phyloP scores from a whole-genome alignment of 2,113 vertebrate species.

The Osmerus mordax region DNA sequence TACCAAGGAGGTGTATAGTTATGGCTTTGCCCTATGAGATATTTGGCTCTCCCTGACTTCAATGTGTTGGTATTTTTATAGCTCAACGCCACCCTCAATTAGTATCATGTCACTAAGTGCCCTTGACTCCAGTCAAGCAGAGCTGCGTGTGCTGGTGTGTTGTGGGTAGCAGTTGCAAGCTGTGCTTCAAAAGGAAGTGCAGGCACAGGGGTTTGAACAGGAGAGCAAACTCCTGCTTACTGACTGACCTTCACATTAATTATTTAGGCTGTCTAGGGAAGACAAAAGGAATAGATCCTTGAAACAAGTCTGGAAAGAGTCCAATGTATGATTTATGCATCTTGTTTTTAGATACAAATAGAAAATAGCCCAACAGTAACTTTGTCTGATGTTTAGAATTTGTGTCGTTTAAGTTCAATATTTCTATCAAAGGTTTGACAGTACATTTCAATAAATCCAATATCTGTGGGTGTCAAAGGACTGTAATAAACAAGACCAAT shows the following conservation, averaged over 20 bases:
- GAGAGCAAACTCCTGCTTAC: constrained; percentile 13
- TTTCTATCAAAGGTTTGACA: no score
- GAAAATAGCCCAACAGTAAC: no score
- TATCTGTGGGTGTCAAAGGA: no score
- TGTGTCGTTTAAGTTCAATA: no score
- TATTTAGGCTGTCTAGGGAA: constrained; percentile 10
- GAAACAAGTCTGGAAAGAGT: neutral
- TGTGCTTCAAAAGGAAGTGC: constrained; percentile 1
- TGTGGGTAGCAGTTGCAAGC: constrained; percentile 40
- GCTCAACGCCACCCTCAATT: constrained; percentile 51
- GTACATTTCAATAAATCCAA: no score
- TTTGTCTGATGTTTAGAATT: no score
- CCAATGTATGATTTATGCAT: no score
- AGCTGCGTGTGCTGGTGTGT: constrained; percentile 18
- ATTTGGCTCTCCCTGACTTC: constrained; percentile 52
- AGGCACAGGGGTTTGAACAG: constrained; percentile 14
- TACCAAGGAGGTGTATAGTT: constrained; percentile 25
- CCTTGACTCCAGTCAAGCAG: constrained; percentile 51
- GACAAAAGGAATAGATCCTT: constrained; percentile 6
- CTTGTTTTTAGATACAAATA: no score
- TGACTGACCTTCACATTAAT: constrained; percentile 22
- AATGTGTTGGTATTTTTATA: constrained; percentile 60
- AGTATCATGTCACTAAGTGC: constrained; percentile 55
- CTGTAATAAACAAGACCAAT: no score
- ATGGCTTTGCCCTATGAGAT: constrained; percentile 50